Evolutionary conservation across 2,113 vertebrate genomes (phyloP), one percentile per base, ranked within the genome.

Genomic region (Centropus bengalensis): DNA sequence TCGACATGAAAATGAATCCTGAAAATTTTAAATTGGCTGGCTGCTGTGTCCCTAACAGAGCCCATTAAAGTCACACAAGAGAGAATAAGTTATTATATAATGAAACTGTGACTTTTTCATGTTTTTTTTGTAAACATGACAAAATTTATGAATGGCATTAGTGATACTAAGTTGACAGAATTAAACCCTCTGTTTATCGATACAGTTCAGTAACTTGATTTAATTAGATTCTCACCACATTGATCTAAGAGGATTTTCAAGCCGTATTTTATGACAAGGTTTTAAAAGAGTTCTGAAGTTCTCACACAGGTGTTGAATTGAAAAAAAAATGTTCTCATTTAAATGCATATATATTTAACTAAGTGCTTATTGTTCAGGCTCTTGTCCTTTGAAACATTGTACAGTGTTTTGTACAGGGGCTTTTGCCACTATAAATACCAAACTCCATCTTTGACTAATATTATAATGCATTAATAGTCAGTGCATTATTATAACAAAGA

Each of bases 191-290:
- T 94, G 92, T 96, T 96, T 96, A 83, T 94, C 60, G 93, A 94
- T 92, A 94, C 82, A 96, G 92, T 95, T 97, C 92, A 96, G 83
- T 96, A 88, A 85, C 89, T 95, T 95, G 70, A 88, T 95, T 95
- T 96, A 97, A 97, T 97, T 97, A 94, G 88, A 79, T 95, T 92
- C 86, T 94, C 56, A 73, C 55, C 6, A 24, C 62, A 80, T 81
- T 95, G 88, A 83, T 95, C 56, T 88, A 66, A 92, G 87, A 93
- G 68, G 67, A 69, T 95, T 94, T 94, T 95, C 76, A 66, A 86
- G 52, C 38, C 66, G 32, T 83, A 33, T 93, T 92, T 91, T 84
- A 78, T 86, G 82, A 74, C 1, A 3, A 74, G 16, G 4, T 14
- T 75, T 95, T 91, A 84, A 79, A 94, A 79, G 24, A 79, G 40